Base-by-base conservation (phyloP, 2,888 invertebrate genomes). In the Cotesia congregata region DNA sequence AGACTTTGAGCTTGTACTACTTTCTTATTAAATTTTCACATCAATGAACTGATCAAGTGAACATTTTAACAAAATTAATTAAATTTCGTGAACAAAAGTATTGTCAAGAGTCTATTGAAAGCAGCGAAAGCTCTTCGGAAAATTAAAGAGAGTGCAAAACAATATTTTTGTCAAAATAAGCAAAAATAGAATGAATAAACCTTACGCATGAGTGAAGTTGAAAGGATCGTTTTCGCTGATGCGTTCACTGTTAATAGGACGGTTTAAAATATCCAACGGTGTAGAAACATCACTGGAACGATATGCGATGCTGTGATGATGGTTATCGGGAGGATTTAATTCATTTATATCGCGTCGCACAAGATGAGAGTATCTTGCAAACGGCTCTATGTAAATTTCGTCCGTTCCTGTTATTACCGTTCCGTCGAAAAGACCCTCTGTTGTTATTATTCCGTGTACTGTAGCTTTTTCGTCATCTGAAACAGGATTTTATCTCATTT, bases 401-500 rank as follows among this genome's bases (percentile, higher is more conserved):
- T 95, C 95, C 50, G 92, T 90, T 76, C 91, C 90, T 69, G 95
- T 94, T 90, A 93, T 92, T 87, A 97, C 94, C 72, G 95, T 95
- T 70, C 97, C 97, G 88, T 97, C 97, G 90, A 97, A 95, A 76
- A 96, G 92, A 76, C 97, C 97, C 77, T 96, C 94, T 77, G 92
- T 91, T 78, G 96, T 96, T 83, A 97, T 92, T 83, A 97, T 91
- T 67, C 97, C 97, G 85, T 95, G 94, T 70, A 97, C 95, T 81
- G 92, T 91, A 15, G 96, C 94, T 68, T 92, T 91, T 81, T 95
- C 95, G 84, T 96, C 96, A 91, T 94, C 96, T 96, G 92, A 72
- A 93, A 92, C 77, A 67, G 75, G 77, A 15, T 20, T 12, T 30
- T 59, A 69, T 50, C 7, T 15, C 2, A 6, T 17, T 15, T 30